These are phyloP conservation scores for Tetrao urogallus DNA, from an alignment of 2,113 vertebrate species.

Conservation along the genomic window DNA sequence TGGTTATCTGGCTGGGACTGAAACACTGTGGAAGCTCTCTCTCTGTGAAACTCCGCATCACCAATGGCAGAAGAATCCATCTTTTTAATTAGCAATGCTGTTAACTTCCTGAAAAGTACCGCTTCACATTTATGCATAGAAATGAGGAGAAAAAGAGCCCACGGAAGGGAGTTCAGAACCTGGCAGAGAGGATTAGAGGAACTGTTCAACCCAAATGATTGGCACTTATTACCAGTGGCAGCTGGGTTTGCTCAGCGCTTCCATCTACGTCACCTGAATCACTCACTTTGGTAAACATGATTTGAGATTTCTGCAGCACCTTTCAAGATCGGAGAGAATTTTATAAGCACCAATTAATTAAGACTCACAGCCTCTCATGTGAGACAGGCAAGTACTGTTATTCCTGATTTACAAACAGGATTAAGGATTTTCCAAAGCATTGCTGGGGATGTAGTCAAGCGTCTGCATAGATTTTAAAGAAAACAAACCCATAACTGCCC, in stretches of 20 bases:
- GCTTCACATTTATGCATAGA: background rate
- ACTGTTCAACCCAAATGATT: background rate
- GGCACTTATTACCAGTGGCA: background rate
- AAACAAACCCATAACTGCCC: fast-evolving
- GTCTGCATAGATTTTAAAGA: background rate
- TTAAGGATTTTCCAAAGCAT: slow-evolving; percentile 1
- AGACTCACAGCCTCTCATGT: background rate
- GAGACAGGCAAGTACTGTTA: background rate
- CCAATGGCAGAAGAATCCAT: background rate
- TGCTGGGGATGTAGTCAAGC: background rate
- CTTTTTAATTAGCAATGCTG: background rate
- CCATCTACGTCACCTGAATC: background rate
- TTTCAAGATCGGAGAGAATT: slow-evolving; percentile 28
- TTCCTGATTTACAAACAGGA: background rate
- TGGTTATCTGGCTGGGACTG: background rate
- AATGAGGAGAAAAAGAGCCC: background rate
- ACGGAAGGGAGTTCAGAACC: background rate
- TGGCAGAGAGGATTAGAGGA: background rate
- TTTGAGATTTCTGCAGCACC: background rate
- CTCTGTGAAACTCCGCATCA: background rate
- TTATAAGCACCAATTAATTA: slow-evolving; percentile 11
- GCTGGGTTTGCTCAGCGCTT: background rate
- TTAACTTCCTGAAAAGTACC: background rate
- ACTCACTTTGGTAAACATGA: background rate
- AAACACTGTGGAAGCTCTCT: background rate